These are phyloP conservation scores for Isoperla grammatica DNA, from an alignment of 2,888 invertebrate genomes.

Conservation along the genomic window DNA sequence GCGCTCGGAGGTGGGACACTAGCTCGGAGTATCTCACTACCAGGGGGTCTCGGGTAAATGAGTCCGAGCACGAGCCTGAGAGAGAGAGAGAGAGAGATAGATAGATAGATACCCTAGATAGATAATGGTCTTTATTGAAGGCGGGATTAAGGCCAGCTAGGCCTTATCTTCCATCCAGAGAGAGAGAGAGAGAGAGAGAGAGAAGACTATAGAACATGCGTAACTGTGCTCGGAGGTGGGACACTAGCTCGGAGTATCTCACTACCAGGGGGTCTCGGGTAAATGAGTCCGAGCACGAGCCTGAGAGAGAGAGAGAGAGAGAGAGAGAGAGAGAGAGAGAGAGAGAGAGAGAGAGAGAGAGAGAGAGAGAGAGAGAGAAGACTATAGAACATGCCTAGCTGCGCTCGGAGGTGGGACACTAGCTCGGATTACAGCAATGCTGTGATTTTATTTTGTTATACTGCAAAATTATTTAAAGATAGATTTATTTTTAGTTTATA, in stretches of 20 bases:
- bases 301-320: conserved; percentile 1
- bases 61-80: background rate
- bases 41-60: conserved; percentile 1
- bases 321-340: too few relatives aligned
- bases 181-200: too few relatives aligned
- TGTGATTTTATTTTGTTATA: too few relatives aligned
- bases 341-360: too few relatives aligned
- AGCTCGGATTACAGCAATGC: background rate
- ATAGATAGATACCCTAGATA: too few relatives aligned
- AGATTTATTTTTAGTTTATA: too few relatives aligned
- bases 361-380: too few relatives aligned
- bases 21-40: background rate
- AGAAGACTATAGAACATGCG: background rate
- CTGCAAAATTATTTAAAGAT: too few relatives aligned
- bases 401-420: background rate
- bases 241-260: background rate
- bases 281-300: background rate
- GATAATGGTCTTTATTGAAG: too few relatives aligned
- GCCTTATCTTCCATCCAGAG: too few relatives aligned
- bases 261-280: background rate
- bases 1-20: background rate
- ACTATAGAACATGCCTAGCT: background rate
- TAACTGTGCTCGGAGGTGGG: background rate
- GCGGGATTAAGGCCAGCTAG: too few relatives aligned
- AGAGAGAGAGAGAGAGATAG: too few relatives aligned